Base-by-base conservation (phyloP, 1,140 invertebrate species). In the Solen grandis region DNA sequence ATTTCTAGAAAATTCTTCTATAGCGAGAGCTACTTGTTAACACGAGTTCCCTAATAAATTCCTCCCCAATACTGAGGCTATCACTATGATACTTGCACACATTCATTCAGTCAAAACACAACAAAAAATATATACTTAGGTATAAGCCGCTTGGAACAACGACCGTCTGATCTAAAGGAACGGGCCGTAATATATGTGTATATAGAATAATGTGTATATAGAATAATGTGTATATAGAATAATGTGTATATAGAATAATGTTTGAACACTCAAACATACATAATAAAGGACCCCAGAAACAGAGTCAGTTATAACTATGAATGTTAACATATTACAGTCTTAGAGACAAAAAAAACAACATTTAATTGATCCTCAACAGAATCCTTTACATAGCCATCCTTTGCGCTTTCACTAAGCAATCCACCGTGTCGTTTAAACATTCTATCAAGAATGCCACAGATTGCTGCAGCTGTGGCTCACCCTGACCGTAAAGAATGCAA, bases 391-490 rank as follows among this genome's bases (percentile, higher is more conserved):
- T 46, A 46, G 41, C 41, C 41, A 46, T 46, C 41, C 19, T 46
- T 46, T 8, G 41, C 41, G 19, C 41, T 46, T 46, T 46, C 41
- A 46, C 19, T 46, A 46, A 46, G 33, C 70, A 52, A 74, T 59
- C 70, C 36, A 13, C 70, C 52, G 31, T 74, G 70, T 13, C 70
- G 54, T 50, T 74, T 74, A 60, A 74, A 59, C 35, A 57, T 29
- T 33, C 52, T 36, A 27, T 74, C 70, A 5, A 14, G 5, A 4
- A 65, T 65, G 54, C 54, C 57, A 10, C 46, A 10, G 31, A 22
- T 54, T 5, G 70, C 70, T 14, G 70, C 70, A 22, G 68, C 46
- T 14, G 68, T 72, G 33, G 68, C 68, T 25, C 68, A 46, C 8
- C 22, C 68, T 4, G 31, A 54, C 29, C 41, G n/a, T 29, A 62